Evolutionary conservation across 2,797 vertebrate species (phyloP).

Genomic region (Pangasius larnaudii): DNA sequence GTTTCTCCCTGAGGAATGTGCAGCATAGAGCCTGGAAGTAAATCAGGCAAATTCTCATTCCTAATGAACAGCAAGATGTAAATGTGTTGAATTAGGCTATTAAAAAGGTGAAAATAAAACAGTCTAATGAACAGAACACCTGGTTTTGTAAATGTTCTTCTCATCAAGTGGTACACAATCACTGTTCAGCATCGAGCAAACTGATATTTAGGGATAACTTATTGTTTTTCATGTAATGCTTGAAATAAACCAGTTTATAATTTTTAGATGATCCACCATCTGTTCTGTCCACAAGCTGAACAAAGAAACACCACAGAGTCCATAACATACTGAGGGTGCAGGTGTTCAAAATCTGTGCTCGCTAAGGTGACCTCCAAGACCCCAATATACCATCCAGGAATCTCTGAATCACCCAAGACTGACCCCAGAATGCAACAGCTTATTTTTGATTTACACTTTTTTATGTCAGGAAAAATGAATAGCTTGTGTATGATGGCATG

Average conservation of each 20-base stretch:
- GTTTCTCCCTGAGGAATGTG: slow-evolving; percentile 72
- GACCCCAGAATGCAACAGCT: not conserved
- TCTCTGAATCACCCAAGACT: slow-evolving; percentile 15
- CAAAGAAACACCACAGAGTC: slow-evolving; percentile 32
- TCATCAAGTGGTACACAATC: not conserved
- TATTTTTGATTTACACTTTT: slow-evolving; percentile 3
- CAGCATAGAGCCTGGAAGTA: slow-evolving; percentile 64
- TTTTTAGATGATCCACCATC: slow-evolving; percentile 37
- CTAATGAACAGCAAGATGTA: slow-evolving; percentile 18
- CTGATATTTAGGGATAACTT: slow-evolving; percentile 9
- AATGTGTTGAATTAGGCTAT: not conserved
- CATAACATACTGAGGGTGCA: slow-evolving; percentile 36
- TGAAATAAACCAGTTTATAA: slow-evolving; percentile 19
- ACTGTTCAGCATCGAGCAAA: not conserved
- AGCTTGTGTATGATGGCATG: slow-evolving; percentile 35
- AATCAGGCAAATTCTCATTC: slow-evolving; percentile 55
- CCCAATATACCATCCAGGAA: slow-evolving; percentile 19
- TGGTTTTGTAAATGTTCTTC: not conserved
- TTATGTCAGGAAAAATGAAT: not conserved
- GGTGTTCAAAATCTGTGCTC: slow-evolving; percentile 45
- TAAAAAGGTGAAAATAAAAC: not conserved
- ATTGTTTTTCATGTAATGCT: slow-evolving; percentile 25
- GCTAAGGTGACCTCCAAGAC: not conserved
- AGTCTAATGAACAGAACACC: slow-evolving; percentile 16
- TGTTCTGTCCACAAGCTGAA: slow-evolving; percentile 28